A percentile compares a stretch with the other conserved stretches of the same genome.
phyloP scores from a whole-genome alignment of 1,140 invertebrate species.

The Palaemon carinicauda region DNA sequence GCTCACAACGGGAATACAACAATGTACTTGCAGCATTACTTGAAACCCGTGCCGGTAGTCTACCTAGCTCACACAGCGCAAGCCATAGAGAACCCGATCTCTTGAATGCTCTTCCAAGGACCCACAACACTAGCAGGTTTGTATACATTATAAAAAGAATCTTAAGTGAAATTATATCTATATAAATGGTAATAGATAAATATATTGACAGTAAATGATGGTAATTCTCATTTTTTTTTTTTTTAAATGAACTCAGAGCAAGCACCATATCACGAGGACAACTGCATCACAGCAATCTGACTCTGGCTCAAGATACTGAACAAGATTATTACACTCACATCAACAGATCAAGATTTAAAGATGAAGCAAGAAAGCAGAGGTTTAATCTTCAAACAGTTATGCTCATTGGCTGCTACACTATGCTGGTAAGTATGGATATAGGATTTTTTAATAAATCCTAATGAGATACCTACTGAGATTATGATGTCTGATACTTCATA shows the following conservation, averaged over 20 bases:
- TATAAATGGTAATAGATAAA: no score
- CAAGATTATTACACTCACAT: conserved; percentile 57
- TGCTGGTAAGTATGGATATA: conserved; percentile 42
- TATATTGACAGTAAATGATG: not conserved
- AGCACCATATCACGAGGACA: conserved; percentile 16
- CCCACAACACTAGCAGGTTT: conserved; percentile 18
- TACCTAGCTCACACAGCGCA: not conserved
- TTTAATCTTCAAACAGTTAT: conserved; percentile 59
- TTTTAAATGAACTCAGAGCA: not conserved
- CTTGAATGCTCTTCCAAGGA: conserved; percentile 18
- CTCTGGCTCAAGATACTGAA: conserved; percentile 58
- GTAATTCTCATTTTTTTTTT: not conserved
- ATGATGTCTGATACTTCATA: no score
- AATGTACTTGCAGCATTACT: conserved; percentile 30
- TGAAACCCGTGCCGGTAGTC: conserved; percentile 14
- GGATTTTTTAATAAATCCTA: no score
- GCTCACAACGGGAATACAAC: conserved; percentile 15
- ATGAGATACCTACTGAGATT: no score
- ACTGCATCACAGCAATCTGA: conserved; percentile 24
- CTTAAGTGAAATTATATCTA: not conserved
- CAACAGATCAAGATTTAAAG: conserved; percentile 50
- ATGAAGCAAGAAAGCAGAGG: conserved; percentile 49
- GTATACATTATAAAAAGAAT: not conserved
- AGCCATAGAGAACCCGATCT: conserved; percentile 23
- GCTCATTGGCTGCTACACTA: conserved; percentile 58